Percentiles rank a stretch among this genome's conserved stretches.
These are phyloP conservation scores for Melinaea marsaeus DNA, from an alignment of 2,888 invertebrate genomes.

Conservation along the genomic window DNA sequence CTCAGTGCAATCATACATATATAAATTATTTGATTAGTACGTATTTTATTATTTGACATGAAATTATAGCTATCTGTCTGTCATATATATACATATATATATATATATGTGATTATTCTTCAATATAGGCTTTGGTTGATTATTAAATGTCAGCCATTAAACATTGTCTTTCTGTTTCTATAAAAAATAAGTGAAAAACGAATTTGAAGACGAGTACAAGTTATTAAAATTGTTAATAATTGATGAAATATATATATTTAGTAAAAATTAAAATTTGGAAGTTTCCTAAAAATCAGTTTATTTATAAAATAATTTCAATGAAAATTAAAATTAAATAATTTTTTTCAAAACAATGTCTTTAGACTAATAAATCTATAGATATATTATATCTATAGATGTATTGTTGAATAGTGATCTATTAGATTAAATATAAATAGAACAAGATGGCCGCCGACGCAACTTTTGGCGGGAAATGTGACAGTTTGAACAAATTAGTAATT, in stretches of 20 bases:
- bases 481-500: slow-evolving; percentile 1
- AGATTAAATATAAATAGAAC: not conserved
- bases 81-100: too few species aligned
- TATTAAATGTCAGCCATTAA: too few species aligned
- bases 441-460: slow-evolving; percentile 2
- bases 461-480: not conserved
- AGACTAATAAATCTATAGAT: too few species aligned
- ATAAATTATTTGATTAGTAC: slow-evolving; percentile 31
- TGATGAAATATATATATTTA: not conserved
- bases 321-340: too few species aligned
- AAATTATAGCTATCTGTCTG: too few species aligned
- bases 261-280: not conserved
- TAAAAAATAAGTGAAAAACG: slow-evolving; percentile 15
- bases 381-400: not conserved
- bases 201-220: slow-evolving; percentile 29
- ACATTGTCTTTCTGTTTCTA: not conserved
- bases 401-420: slow-evolving; percentile 3
- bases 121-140: too few species aligned
- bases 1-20: slow-evolving; percentile 29
- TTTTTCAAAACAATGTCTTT: too few species aligned
- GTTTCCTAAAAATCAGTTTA: too few species aligned
- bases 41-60: too few species aligned
- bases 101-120: too few species aligned
- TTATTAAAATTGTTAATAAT: slow-evolving; percentile 24
- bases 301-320: too few species aligned